Base-by-base conservation (phyloP, 2,113 vertebrate species). In the Cyphomyrus plagiostoma region DNA sequence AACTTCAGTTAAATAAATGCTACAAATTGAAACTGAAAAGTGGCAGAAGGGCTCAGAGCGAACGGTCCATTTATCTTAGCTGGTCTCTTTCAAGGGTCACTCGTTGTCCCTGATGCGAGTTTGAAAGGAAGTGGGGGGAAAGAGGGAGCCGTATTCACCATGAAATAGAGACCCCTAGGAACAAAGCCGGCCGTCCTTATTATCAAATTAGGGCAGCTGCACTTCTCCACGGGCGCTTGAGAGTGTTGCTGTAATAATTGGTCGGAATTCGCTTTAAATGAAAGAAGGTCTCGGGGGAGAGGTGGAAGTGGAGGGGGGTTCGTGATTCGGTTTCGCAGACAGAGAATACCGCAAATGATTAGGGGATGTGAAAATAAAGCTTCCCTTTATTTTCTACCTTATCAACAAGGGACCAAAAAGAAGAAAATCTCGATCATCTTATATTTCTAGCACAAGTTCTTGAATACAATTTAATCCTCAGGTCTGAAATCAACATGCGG, bases 111-210 rank as follows among this genome's bases (percentile, higher is more conserved):
- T 95, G 95, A 96, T 96, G 93, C 94, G 94, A 95, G 93, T 95
- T 94, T 96, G 94, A 96, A 96, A 96, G 94, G 94, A 93, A 94
- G 74, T 30, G 10, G 58, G 58, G 58, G 58, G 92, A 3, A 21
- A 48, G 95, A 93, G 91, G 89, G 93, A 93, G 94, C 93, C 35
- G 92, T 91, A 91, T 95, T 95, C 95, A 96, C 95, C 96, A 92
- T 93, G 93, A 94, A 94, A 95, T 95, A 94, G 50, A 91, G 90
- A 88, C 92, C 52, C 80, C 7, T 26, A n/a, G 88, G 56, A 92
- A 96, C 96, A 96, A 95, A 96, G 95, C 93, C 93, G 91, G 92
- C 92, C 94, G 95, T 96, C 95, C 94, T 96, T 95, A 94, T 96
- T 95, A 94, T 94, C 92, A 93, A 92, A 95, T 94, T 91, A 88